These are phyloP conservation scores for Drosophila testacea DNA, from an alignment of 2,888 invertebrate species.

Conservation along the genomic window DNA sequence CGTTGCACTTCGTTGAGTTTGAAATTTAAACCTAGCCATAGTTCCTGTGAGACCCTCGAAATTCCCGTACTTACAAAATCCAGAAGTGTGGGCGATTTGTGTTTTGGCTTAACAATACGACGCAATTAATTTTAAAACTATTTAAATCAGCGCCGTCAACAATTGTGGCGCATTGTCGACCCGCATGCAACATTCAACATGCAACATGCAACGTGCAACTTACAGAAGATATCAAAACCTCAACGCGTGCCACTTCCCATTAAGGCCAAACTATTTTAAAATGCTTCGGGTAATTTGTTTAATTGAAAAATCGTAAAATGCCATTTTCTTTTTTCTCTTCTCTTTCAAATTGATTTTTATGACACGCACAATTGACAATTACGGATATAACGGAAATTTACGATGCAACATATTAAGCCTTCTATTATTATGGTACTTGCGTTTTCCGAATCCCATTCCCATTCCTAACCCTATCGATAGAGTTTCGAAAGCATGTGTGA, in stretches of 20 bases:
- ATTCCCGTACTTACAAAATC: not conserved
- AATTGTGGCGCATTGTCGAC: no score
- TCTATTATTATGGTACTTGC: constrained; percentile 26
- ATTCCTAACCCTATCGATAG: not conserved
- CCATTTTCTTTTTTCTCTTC: constrained; percentile 38
- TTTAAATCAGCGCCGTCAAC: constrained; percentile 72
- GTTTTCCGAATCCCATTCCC: not conserved
- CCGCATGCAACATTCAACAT: constrained; percentile 46
- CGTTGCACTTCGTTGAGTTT: constrained; percentile 76
- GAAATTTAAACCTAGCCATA: constrained; percentile 4
- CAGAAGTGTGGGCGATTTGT: constrained; percentile 71
- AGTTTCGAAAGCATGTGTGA: constrained; percentile 7
- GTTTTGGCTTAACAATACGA: constrained; percentile 43
- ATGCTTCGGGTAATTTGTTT: constrained; percentile 73
- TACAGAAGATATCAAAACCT: constrained; percentile 17
- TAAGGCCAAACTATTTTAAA: constrained; percentile 54
- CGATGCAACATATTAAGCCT: constrained; percentile 56
- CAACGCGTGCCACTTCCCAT: constrained; percentile 56
- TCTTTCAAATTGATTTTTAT: constrained; percentile 74
- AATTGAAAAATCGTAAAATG: constrained; percentile 82
- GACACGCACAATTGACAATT: constrained; percentile 74
- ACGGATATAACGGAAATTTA: constrained; percentile 69
- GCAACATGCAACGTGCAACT: constrained; percentile 18
- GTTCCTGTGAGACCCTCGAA: constrained; percentile 13
- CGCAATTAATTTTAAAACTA: constrained; percentile 67